Conservation (phyloP, 23 tunicate species). For the Styela plicata region DNA sequence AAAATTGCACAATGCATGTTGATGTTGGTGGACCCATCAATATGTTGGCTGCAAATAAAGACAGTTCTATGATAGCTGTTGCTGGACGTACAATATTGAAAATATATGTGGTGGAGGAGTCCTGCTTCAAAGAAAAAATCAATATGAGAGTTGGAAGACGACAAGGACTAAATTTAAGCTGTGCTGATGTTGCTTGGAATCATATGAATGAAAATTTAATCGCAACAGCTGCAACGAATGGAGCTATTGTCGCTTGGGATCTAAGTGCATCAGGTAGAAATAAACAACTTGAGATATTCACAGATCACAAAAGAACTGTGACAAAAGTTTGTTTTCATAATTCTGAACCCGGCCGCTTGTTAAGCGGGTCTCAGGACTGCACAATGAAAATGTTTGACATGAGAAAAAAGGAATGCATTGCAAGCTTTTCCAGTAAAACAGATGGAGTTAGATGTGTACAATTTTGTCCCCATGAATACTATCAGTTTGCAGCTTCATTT, state of each 20-base stretch:
- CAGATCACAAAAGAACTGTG: slow-evolving; percentile 62
- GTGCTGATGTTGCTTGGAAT: slow-evolving; percentile 88
- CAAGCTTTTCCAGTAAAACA: slow-evolving; percentile 40
- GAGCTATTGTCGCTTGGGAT: slow-evolving; percentile 79
- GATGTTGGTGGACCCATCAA: slow-evolving; percentile 32
- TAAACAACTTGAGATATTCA: slow-evolving; percentile 48
- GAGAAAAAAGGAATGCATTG: slow-evolving; percentile 48
- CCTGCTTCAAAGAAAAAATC: slow-evolving; percentile 22
- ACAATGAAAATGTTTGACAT: slow-evolving; percentile 84
- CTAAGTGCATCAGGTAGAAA: slow-evolving; percentile 48
- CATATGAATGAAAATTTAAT: slow-evolving; percentile 52
- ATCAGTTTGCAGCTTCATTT: slow-evolving; percentile 77
- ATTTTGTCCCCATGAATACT: slow-evolving; percentile 58
- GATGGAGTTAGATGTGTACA: slow-evolving; percentile 86
- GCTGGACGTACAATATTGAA: slow-evolving; percentile 77
- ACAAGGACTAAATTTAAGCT: slow-evolving; percentile 79
- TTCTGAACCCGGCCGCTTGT: slow-evolving; percentile 31
- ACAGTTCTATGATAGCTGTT: slow-evolving; percentile 53
- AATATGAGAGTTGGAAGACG: slow-evolving; percentile 65
- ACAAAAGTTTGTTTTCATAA: slow-evolving; percentile 68
- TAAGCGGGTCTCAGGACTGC: slow-evolving; percentile 84
- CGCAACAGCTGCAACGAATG: slow-evolving; percentile 90
- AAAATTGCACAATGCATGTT: slow-evolving; percentile 8
- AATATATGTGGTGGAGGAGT: slow-evolving; percentile 51
- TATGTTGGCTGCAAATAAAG: slow-evolving; percentile 25